Evolutionary conservation across 2,888 invertebrate species (phyloP), one percentile per base, ranked within the genome.

Genomic region (Galerucella calmariensis): DNA sequence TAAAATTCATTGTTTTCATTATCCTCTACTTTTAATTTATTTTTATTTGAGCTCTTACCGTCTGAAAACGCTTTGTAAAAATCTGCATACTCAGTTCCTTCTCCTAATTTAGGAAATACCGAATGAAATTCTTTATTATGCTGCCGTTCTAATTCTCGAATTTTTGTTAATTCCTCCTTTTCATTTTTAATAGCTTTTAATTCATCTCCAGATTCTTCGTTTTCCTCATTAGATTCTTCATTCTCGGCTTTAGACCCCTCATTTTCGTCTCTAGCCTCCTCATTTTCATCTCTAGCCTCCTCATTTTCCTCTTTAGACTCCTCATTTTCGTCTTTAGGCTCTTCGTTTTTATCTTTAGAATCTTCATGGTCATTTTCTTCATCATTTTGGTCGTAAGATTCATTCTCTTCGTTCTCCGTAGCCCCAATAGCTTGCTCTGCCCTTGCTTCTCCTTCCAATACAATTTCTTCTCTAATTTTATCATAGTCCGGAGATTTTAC

Each of bases 251-350:
- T 48, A 41, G 20, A 44, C 46, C 66, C 67, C 14, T 77, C 59
- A 41, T 65, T 44, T 62, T 59, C 62, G 46, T 63, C 74, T 56
- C 74, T 68, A 56, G 69, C 51, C 12, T 73, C 77, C 56, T 75
- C 78, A 75, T 80, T 75, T 71, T 79, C 79, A 10, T 78, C 74
- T 69, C 77, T 74, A 9, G 72, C 69, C 59, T 77, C 69, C 56
- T 74, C 62, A 24, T 73, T 53, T 62, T 65, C 72, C 2, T 48
- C 44, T 65, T 53, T 35, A 12, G 24, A 11, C 20, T 69, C 65
- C 3, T 72, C 41, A 16, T 69, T 74, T 74, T 69, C 67, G 67
- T 66, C 35, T 44, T 20, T 69, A 20, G 61, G 14, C 51, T 70
- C 48, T 11, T 12, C 27, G 14, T 35, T 61, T 35, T 67, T 61